Base-by-base conservation (phyloP, 2,797 vertebrate species). In the Acanthurus leucopareius region DNA sequence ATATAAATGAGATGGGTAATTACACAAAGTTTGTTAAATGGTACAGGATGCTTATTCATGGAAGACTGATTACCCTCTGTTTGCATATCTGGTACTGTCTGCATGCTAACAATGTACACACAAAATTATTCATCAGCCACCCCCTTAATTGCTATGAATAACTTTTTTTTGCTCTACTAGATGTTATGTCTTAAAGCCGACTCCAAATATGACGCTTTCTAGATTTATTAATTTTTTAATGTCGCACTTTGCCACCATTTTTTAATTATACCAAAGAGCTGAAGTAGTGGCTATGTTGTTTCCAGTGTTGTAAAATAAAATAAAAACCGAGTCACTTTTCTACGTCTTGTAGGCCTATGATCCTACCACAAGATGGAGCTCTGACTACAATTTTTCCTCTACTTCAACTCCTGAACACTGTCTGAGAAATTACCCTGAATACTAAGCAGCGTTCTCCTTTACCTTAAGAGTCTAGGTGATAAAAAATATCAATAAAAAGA, bases 301-400 rank as follows among this genome's bases (percentile, higher is more conserved):
- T 22, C 25, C 49, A 2, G 52, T 54, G 1, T 49, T 22, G 22
- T 28, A 45, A 54, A 47, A 22, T 45, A 49, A 66, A 19, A 69
- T 25, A 1, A 45, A 61, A 56, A 44, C 5, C 0, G 14, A 7
- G 13, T 63, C 14, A 42, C 42, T 47, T 56, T n/a, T 44, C 10
- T 20, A 1, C 51, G 44, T 63, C 45, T 65, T 88, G 87, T 73
- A 84, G 48, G 40, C 14, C 56, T n/a, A 19, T 7, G 5, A 11
- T 2, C 10, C 9, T 20, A 63, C 90, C 93, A 90, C 88, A 64
- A 74, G 92, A 61, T 73, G 88, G 89, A 0, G 80, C 70, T 83
- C 58, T 84, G 38, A 60, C 17, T 58, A 69, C 69, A 73, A 13
- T 52, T 38, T 54, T 75, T 9, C 28, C 17, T 5, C 44, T 38